Evolutionary conservation across 2,888 invertebrate genomes (phyloP), one percentile per base, ranked within the genome.

Genomic region (Drosophila barbarae): DNA sequence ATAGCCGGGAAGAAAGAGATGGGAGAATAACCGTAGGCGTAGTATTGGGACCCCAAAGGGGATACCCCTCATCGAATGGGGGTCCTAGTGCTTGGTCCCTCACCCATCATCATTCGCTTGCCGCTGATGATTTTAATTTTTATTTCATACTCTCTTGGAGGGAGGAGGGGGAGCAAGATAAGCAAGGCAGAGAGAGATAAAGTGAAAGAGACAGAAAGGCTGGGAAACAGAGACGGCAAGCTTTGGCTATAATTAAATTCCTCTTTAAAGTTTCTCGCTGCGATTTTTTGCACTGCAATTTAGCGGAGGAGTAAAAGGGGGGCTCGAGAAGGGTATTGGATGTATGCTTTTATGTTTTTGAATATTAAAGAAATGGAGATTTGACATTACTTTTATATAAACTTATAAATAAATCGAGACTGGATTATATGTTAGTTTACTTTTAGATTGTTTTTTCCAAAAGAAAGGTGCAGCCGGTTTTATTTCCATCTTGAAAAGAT

Each of bases 201-300:
- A 21, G 9, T 12, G n/a, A 54, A 39, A 41, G 39, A 9, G 41
- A 34, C n/a, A 18, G 13, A 44, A 15, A 12, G 15, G 3, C 1
- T 3, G 12, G 12, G 28, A 6, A 28, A 46, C 3, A 46, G 46
- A 35, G 55, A 32, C 12, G 13, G 21, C 35, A 41, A 58, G 61
- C 47, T 69, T 41, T 47, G 60, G 72, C 72, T 78, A 78, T 80
- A 80, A 80, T 80, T 82, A 84, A 80, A 80, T 80, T 79, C 76
- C 65, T 73, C 73, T 79, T 83, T 74, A 75, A 83, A 78, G 72
- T 67, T 65, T 70, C 23, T 64, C 39, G 58, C 57, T 23, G 26
- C 49, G 49, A 36, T 49, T 71, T 53, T 51, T 3, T 28, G 13
- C 26, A 47, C 32, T 47, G 46, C 46, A 32, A 49, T 61, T n/a